phyloP scores from a whole-genome alignment of 2,113 vertebrate genomes.

The Macaca nemestrina region DNA sequence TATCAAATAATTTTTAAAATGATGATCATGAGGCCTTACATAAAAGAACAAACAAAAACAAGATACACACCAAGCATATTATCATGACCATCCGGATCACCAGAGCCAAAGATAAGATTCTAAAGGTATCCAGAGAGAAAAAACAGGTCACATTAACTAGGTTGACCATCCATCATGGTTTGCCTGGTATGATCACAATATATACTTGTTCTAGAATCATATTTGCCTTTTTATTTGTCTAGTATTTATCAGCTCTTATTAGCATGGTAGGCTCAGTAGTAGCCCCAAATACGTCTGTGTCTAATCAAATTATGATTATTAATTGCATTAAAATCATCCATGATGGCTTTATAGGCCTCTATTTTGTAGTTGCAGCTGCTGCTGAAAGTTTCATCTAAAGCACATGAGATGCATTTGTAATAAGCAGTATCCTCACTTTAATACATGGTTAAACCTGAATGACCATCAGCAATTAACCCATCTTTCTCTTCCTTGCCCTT shows the following conservation, averaged over 20 bases:
- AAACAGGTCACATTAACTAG: not conserved
- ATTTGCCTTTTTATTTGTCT: not conserved
- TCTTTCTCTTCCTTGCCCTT: not conserved
- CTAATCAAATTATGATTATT: not conserved
- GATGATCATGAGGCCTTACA: not conserved
- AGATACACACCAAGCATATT: not conserved
- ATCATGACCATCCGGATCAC: not conserved
- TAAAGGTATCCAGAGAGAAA: not conserved
- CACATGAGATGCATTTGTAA: not conserved
- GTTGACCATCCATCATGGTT: not conserved
- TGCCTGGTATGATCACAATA: not conserved
- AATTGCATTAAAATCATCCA: not conserved
- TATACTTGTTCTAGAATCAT: not conserved
- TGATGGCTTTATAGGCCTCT: not conserved
- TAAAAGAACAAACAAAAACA: not conserved
- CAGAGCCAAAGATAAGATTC: no score
- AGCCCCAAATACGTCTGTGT: no score
- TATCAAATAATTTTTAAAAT: not conserved
- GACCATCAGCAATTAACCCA: not conserved
- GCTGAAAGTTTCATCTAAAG: not conserved
- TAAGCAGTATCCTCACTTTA: not conserved
- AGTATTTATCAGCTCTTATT: not conserved
- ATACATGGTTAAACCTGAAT: not conserved
- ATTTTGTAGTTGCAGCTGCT: not conserved
- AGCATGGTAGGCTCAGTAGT: no score